Base-by-base conservation (phyloP, 1,140 invertebrate genomes). In the Agrypnia vestita region DNA sequence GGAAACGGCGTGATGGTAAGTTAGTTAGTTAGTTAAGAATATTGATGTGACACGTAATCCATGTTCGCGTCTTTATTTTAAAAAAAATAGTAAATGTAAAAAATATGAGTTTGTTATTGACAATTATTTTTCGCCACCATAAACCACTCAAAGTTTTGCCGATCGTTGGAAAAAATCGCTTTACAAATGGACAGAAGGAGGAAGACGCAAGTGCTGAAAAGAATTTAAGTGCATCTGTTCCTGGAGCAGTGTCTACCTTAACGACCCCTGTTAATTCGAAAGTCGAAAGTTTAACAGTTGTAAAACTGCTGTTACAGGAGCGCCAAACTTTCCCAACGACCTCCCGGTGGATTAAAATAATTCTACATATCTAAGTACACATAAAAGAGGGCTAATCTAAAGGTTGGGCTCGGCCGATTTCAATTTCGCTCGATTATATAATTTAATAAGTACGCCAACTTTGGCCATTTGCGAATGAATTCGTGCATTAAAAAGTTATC, bases 231-330 rank as follows among this genome's bases (percentile, higher is more conserved):
- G 64, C 64, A 69, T 17, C 64, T 69, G 64, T 46, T 49, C n/a
- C 64, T 13, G 44, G 17, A 47, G 46, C 64, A 69, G 64, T 69
- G 44, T 46, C 64, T 69, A 69, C 64, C 44, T 49, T 69, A 69
- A 69, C 44, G 64, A 69, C 44, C 44, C 44, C 64, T 69, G 64
- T 69, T 69, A 69, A 69, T 69, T 69, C 64, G 43, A 69, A 67
- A 69, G 64, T 49, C 64, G 44, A 69, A 69, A 69, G 64, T 47
- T 69, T 49, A 69, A 69, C 46, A 69, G 64, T 69, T 69, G 64
- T 17, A 17, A 46, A 69, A 69, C 64, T 47, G 64, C 64, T 47
- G 64, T 69, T 69, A 69, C 64, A n/a, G n/a, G 43, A 69, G 64
- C 64, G 64, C 43, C 43, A 17, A 69, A 69, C 64, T 69, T 69